These are phyloP conservation scores for Caretta caretta DNA, from an alignment of 2,113 vertebrate species.

Conservation along the genomic window DNA sequence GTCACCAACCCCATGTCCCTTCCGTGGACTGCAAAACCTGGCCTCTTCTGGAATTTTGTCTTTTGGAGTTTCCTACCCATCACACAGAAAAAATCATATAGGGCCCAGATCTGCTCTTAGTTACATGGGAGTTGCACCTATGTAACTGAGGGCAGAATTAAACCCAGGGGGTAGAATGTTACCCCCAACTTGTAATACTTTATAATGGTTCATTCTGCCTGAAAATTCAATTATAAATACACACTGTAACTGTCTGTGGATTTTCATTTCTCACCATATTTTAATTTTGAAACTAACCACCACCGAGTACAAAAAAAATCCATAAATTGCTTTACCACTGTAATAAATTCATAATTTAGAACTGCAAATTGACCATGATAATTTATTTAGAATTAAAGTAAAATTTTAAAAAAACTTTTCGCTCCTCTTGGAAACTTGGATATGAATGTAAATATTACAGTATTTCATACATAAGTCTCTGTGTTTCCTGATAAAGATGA, in stretches of 20 bases:
- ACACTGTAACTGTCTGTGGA: fast-evolving
- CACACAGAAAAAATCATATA: background rate
- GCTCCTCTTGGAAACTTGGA: background rate
- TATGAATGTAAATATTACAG: background rate
- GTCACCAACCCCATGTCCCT: background rate
- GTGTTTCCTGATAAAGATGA: background rate
- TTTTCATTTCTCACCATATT: background rate
- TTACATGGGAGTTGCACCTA: fast-evolving
- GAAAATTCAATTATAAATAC: background rate
- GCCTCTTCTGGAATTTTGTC: fast-evolving
- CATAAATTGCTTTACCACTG: background rate
- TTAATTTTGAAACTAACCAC: background rate
- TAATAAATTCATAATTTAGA: background rate
- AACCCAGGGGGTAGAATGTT: fast-evolving
- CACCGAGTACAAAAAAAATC: background rate
- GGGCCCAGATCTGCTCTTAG: fast-evolving
- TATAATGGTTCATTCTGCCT: background rate
- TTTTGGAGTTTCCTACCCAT: fast-evolving
- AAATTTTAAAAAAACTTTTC: background rate
- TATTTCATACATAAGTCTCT: background rate
- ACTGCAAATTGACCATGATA: background rate
- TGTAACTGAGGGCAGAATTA: fast-evolving
- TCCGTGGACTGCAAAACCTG: fast-evolving
- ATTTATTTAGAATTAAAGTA: background rate
- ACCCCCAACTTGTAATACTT: background rate